phyloP scores from a whole-genome alignment of 2,888 invertebrate genomes.

The Rhingia campestris region DNA sequence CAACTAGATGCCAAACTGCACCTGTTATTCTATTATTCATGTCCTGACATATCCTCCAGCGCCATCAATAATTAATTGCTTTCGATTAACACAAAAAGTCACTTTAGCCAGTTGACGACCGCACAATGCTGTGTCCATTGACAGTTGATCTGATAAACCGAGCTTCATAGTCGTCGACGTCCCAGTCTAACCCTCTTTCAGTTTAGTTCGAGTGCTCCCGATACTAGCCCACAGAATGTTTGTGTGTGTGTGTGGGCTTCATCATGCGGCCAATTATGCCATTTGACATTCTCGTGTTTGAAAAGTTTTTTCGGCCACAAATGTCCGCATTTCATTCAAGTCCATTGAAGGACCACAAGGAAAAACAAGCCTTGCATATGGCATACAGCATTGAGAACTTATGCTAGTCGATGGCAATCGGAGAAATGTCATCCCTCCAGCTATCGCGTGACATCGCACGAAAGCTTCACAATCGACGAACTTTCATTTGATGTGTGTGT shows the following conservation, averaged over 20 bases:
- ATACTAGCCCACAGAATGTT: constrained; percentile 9
- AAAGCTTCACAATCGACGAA: constrained; percentile 66
- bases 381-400: constrained; percentile 20
- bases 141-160: constrained; percentile 68
- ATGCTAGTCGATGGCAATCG: constrained; percentile 38
- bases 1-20: constrained; percentile 48
- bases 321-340: constrained; percentile 50
- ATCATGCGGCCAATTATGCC: constrained; percentile 68
- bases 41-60: constrained; percentile 69
- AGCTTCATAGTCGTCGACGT: constrained; percentile 30
- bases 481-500: neutral
- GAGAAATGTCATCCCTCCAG: constrained; percentile 64
- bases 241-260: constrained; percentile 20
- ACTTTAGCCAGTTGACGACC: constrained; percentile 64
- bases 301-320: constrained; percentile 66
- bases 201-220: constrained; percentile 22
- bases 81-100: constrained; percentile 74
- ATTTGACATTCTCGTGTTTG: constrained; percentile 72
- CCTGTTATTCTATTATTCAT: constrained; percentile 65
- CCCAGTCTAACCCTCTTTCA: constrained; percentile 38
- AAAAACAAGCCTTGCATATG: constrained; percentile 44
- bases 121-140: constrained; percentile 49
- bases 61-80: constrained; percentile 72
- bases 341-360: constrained; percentile 29
- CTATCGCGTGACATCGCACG: constrained; percentile 66